Evolutionary conservation across 2,888 invertebrate genomes (phyloP), one percentile per base, ranked within the genome.

Genomic region (Drosophila flavopinicola): DNA sequence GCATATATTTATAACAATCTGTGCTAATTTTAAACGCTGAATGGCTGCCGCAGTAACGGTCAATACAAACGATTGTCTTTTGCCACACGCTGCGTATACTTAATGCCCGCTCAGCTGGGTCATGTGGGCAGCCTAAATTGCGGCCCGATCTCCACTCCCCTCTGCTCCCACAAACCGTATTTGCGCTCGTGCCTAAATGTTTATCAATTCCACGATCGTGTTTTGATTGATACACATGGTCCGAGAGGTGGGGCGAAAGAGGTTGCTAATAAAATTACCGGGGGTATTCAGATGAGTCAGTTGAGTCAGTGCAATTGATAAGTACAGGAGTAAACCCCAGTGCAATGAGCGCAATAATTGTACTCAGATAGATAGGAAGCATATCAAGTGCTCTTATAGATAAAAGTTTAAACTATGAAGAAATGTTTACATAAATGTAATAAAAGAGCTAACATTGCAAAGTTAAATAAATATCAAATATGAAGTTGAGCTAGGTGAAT

Each of bases 1-100:
- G 35, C 32, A 27, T 38, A 32, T 56, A 59, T 66, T 54, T 35
- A 54, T 59, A 44, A 17, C 60, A 25, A 45, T 49, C 33, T 23
- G 59, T 66, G 71, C 66, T 71, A 60, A 70, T 56, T 70, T 56
- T 56, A 59, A 51, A n/a, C 35, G 17, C 24, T 61, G 24, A 54
- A 54, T 67, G 42, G 1, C 10, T 3, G 15, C 9, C 6, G 11
- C 7, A 11, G 13, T n/a, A 13, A 25, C 49, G 29, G 13, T 44
- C 15, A 64, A 56, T 56, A 17, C 3, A 13, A 24, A 25, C 25
- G 23, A 47, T 38, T 48, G 17, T 39, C n/a, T 23, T 69, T 37
- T 41, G 51, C 35, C 29, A 3, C 47, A 54, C 53, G 11, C 38
- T 37, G 65, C 57, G 73, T 65, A 65, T 64, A 41, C 60, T 65